Percentiles rank a stretch among this genome's conserved stretches.
Evolutionary conservation across 2,113 vertebrate genomes (phyloP).

Genomic region (Apteryx owenii): DNA sequence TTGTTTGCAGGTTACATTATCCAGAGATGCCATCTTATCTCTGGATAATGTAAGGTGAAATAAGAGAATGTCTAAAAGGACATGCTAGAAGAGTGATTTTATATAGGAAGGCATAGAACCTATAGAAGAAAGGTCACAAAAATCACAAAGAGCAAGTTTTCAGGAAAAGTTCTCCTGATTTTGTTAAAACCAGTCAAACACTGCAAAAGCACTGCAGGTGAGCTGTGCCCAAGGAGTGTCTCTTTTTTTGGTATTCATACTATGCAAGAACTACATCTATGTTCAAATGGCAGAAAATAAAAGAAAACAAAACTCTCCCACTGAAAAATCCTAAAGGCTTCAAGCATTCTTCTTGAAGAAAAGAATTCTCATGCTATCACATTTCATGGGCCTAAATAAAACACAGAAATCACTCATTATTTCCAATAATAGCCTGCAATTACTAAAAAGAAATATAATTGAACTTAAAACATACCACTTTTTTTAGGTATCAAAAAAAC

Average conservation of each 20-base stretch:
- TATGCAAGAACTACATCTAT: neutral
- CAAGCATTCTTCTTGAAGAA: neutral
- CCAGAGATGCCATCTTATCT: neutral
- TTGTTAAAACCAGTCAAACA: neutral
- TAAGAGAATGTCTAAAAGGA: neutral
- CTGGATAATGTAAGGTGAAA: neutral
- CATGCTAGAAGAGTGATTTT: neutral
- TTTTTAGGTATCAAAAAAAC: neutral
- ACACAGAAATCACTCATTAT: neutral
- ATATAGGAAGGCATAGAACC: fast-evolving
- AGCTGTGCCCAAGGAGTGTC: neutral
- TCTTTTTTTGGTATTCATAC: neutral
- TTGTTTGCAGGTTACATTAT: conserved; percentile 6
- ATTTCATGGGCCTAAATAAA: neutral
- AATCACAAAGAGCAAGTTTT: neutral
- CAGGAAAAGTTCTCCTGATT: neutral
- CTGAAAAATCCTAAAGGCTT: neutral
- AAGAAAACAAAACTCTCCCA: neutral
- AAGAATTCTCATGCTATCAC: neutral
- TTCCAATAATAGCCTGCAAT: neutral
- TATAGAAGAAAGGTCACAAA: neutral
- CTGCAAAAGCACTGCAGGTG: neutral
- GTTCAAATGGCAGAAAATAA: neutral
- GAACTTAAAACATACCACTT: neutral
- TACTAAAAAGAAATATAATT: neutral